phyloP scores from a whole-genome alignment of 2,113 vertebrate species.

The Labeo catla region DNA sequence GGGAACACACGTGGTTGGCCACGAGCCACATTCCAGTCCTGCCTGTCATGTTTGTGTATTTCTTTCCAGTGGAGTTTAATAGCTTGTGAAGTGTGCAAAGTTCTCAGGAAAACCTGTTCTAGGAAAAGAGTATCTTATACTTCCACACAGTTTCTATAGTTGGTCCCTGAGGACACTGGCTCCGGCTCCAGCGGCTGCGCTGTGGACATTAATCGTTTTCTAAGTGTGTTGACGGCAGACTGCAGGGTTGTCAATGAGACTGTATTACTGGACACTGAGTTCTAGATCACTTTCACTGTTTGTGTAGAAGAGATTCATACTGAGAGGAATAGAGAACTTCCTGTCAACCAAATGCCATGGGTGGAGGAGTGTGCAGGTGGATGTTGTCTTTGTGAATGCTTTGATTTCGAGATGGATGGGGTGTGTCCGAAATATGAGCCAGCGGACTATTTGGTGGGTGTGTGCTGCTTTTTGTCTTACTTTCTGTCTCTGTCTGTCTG shows the following conservation, averaged over 20 bases:
- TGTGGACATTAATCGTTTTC: neutral
- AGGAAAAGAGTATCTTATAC: neutral
- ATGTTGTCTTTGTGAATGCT: neutral
- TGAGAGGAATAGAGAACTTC: neutral
- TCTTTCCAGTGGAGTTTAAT: neutral
- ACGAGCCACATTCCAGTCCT: neutral
- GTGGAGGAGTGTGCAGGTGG: neutral
- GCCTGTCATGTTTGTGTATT: neutral
- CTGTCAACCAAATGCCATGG: neutral
- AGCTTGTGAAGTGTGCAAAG: neutral
- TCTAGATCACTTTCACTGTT: neutral
- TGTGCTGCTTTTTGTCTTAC: neutral
- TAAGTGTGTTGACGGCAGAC: neutral
- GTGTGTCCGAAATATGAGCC: conserved; percentile 1
- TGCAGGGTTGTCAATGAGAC: neutral
- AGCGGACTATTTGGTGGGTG: neutral
- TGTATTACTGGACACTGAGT: neutral
- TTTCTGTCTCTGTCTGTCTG: neutral
- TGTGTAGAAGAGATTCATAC: neutral
- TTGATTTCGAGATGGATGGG: neutral
- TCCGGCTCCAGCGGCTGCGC: neutral
- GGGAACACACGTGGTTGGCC: neutral
- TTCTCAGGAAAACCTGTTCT: neutral
- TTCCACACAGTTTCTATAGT: neutral
- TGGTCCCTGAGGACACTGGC: neutral